Evolutionary conservation across 2,797 vertebrate genomes (phyloP).

Genomic region (Pipistrellus pygmaeus): DNA sequence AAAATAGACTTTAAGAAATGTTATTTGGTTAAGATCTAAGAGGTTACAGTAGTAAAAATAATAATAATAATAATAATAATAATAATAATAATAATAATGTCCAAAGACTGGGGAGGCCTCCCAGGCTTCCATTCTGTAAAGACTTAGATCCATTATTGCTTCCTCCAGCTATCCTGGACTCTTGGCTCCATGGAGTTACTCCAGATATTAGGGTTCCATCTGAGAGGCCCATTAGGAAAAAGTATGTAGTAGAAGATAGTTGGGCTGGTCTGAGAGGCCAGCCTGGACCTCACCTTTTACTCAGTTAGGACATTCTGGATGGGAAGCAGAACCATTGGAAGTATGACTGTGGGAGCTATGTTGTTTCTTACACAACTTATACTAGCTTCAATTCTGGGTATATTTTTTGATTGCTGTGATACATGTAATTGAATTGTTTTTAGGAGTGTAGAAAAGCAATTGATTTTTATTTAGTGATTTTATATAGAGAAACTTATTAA

Average conservation of each 20-base stretch:
- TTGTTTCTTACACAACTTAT: not conserved
- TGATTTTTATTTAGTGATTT: conserved; percentile 52
- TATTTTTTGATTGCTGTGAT: conserved; percentile 48
- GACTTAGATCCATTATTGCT: not conserved
- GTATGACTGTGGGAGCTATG: not conserved
- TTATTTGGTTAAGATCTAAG: not conserved
- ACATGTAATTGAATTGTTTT: conserved; percentile 28
- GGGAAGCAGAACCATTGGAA: not conserved
- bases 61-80: not conserved
- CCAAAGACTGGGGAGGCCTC: not conserved
- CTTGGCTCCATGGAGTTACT: not conserved
- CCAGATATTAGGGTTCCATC: not conserved
- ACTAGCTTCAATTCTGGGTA: not conserved
- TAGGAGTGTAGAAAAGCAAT: not conserved
- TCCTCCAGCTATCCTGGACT: not conserved
- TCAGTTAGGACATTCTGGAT: not conserved
- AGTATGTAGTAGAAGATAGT: not conserved
- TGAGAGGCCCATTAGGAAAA: not conserved
- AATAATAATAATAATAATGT: not conserved
- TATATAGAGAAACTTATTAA: conserved; percentile 47
- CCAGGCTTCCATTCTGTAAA: not conserved
- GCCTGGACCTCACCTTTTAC: not conserved
- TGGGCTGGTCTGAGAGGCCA: not conserved
- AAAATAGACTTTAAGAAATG: not conserved
- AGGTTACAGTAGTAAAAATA: not conserved